These are phyloP conservation scores for Manis javanica DNA, from an alignment of 2,797 vertebrate genomes.

Conservation along the genomic window DNA sequence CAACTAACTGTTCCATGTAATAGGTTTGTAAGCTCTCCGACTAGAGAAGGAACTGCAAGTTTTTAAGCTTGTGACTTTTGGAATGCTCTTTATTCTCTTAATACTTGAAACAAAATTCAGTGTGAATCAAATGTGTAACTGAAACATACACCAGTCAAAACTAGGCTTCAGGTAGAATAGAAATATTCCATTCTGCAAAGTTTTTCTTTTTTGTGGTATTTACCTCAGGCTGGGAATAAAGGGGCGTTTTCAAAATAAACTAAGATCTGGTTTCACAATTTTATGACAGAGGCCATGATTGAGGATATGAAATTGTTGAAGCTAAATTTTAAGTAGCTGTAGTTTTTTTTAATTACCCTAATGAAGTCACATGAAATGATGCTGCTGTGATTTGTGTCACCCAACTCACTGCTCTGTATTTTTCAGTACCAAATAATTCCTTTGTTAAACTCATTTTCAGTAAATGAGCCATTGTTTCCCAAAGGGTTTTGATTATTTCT, in stretches of 20 bases:
- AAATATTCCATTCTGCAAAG: slow-evolving; percentile 50
- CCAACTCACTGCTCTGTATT: slow-evolving; percentile 41
- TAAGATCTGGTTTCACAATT: slow-evolving; percentile 69
- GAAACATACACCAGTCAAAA: slow-evolving; percentile 77
- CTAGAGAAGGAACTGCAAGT: slow-evolving; percentile 62
- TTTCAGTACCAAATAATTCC: slow-evolving; percentile 73
- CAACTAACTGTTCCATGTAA: slow-evolving; percentile 58
- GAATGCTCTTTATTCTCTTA: slow-evolving; percentile 74
- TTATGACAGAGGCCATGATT: slow-evolving; percentile 54
- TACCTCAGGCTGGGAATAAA: slow-evolving; percentile 68
- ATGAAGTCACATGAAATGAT: slow-evolving; percentile 51
- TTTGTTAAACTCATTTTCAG: slow-evolving; percentile 66
- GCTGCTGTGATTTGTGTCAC: slow-evolving; percentile 68
- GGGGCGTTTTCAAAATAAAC: slow-evolving; percentile 71
- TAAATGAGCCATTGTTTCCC: slow-evolving; percentile 77
- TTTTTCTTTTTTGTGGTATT: slow-evolving; percentile 49
- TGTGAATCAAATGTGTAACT: slow-evolving; percentile 68
- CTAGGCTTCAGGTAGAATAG: slow-evolving; percentile 60
- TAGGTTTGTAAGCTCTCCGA: slow-evolving; percentile 64
- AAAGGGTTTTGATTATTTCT: slow-evolving; percentile 68
- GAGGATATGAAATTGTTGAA: slow-evolving; percentile 54
- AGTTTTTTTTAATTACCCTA: slow-evolving; percentile 37
- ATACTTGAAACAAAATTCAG: slow-evolving; percentile 74
- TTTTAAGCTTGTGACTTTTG: slow-evolving; percentile 73
- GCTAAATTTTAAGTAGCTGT: slow-evolving; percentile 70